Base-by-base conservation (phyloP, 2,113 vertebrate genomes). In the Crocuta crocuta region DNA sequence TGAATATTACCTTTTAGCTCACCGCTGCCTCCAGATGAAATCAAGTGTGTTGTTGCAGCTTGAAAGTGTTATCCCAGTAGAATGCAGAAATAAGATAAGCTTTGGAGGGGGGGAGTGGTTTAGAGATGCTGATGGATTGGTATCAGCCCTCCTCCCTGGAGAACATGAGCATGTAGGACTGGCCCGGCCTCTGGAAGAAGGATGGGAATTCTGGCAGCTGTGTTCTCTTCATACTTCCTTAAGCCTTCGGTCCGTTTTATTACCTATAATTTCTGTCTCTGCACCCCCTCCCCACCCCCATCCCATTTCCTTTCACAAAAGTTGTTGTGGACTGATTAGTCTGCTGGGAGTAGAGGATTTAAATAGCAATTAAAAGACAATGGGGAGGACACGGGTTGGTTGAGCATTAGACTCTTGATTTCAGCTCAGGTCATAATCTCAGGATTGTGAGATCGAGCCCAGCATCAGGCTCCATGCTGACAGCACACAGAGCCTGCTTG, bases 331-430 rank as follows among this genome's bases (percentile, higher is more conserved):
- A 39, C 70, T 91, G 89, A 78, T 91, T 96, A 86, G 65, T 53
- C 70, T 95, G 63, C 39, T 74, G 74, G 70, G 73, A 86, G 10
- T 50, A 63, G 61, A 95, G 76, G 63, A 90, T 83, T 97, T 92
- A 89, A 86, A 66, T 5, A 79, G n/a, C 68, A 73, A 89, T 80
- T 81, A 71, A 93, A 94, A 96, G 92, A 65, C 28, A 66, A 61
- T 58, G n/a, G 16, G 86, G 28, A 16, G 90, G 43, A 4, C 24
- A 4, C 43, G 43, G 9, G 33, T 70, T 8, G 66, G 66, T 19
- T 70, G 17, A 70, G 33, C 16, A 4, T 78, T 13, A 9, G 7
- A 78, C 74, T 78, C 74, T 78, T 78, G 43, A 48, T 78, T 48
- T 48, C 4, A 26, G 43, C 26, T 48, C 43, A 78, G 74, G 74